Evolutionary conservation across 2,113 vertebrate genomes (phyloP).

Genomic region (Neodontobutis hainanensis): DNA sequence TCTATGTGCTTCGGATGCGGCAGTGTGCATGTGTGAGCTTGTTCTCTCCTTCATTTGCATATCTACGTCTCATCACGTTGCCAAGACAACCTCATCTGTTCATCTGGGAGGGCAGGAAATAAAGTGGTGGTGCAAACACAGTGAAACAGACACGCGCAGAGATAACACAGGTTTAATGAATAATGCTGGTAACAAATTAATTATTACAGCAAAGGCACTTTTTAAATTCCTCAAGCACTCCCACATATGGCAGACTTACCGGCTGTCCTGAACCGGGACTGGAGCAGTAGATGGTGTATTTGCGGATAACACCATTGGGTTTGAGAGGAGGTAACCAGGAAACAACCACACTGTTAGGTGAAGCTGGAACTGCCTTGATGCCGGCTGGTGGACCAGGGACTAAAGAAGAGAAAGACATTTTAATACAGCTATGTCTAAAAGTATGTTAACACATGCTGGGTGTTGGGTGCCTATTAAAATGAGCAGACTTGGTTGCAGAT

Average conservation of each 20-base stretch:
- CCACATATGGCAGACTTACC: slow-evolving; percentile 76
- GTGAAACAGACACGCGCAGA: slow-evolving; percentile 59
- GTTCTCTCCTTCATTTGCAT: slow-evolving; percentile 86
- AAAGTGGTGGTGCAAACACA: slow-evolving; percentile 83
- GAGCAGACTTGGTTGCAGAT: slow-evolving; percentile 70
- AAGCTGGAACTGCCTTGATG: slow-evolving; percentile 96
- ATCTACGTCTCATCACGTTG: slow-evolving; percentile 82
- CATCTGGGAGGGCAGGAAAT: slow-evolving; percentile 91
- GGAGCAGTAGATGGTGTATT: slow-evolving; percentile 99
- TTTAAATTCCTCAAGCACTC: slow-evolving; percentile 31
- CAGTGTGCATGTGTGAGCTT: slow-evolving; percentile 86
- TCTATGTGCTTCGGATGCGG: slow-evolving; percentile 80
- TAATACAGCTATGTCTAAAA: slow-evolving; percentile 11
- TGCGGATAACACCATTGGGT: slow-evolving; percentile 96
- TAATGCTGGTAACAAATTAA: slow-evolving; percentile 45
- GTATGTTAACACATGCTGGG: slow-evolving; percentile 30
- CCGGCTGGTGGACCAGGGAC: slow-evolving; percentile 93
- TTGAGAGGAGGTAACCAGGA: slow-evolving; percentile 96
- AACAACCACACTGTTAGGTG: slow-evolving; percentile 93
- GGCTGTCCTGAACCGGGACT: slow-evolving; percentile 95
- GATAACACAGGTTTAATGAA: slow-evolving; percentile 52
- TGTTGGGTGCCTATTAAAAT: slow-evolving; percentile 64
- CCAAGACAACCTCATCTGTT: slow-evolving; percentile 82
- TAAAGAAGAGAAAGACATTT: slow-evolving; percentile 36
- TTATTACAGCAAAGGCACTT: slow-evolving; percentile 36